Percentiles rank a stretch among this genome's conserved stretches.
Evolutionary conservation across 2,113 vertebrate genomes (phyloP).

Genomic region (Callionymus lyra): DNA sequence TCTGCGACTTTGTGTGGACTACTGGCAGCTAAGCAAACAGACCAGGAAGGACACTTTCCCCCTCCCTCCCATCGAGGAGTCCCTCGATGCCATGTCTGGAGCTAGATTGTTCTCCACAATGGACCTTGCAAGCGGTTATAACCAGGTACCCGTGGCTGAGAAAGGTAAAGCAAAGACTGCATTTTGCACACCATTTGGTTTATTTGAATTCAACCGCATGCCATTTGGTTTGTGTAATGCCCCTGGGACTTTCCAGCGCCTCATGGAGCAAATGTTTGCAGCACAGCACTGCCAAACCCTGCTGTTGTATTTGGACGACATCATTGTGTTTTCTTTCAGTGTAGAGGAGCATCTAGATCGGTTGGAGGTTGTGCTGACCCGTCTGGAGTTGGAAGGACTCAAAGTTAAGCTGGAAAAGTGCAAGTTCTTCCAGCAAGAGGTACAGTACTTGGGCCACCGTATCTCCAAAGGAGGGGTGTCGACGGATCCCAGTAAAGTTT

Average conservation of each 20-base stretch:
- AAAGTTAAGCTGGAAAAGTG: not conserved
- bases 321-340: not conserved
- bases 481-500: too few species aligned
- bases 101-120: not conserved
- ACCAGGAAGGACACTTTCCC: not conserved
- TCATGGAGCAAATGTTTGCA: not conserved
- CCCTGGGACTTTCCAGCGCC: not conserved
- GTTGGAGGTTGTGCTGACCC: too few species aligned
- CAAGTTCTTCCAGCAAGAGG: too few species aligned
- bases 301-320: too few species aligned
- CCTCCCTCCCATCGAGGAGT: not conserved
- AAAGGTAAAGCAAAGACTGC: not conserved
- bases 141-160: not conserved
- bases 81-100: not conserved
- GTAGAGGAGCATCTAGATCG: too few species aligned
- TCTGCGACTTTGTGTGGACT: not conserved
- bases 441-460: too few species aligned
- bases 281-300: too few species aligned
- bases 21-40: not conserved
- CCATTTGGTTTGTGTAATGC: too few species aligned
- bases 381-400: not conserved
- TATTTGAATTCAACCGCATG: not conserved
- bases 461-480: too few species aligned
- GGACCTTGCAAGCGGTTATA: not conserved
- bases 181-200: not conserved